These are phyloP conservation scores for Eupeodes corollae DNA, from an alignment of 1,140 invertebrate genomes.

Conservation along the genomic window DNA sequence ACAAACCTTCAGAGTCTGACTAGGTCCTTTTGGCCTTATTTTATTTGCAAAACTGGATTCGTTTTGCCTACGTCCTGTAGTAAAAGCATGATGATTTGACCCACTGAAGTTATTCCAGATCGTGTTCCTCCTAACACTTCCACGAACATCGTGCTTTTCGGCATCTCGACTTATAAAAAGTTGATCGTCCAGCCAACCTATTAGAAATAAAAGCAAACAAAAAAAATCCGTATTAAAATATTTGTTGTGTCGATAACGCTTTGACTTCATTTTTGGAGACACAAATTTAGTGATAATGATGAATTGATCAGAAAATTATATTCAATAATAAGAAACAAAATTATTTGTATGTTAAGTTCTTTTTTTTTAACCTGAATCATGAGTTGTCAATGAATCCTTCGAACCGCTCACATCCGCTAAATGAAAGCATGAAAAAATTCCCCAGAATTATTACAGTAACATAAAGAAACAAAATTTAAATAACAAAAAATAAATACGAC, in stretches of 20 bases:
- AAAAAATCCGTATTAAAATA: slow-evolving; percentile 1
- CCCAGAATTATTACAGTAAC: slow-evolving; percentile 2
- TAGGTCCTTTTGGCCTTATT: slow-evolving; percentile 58
- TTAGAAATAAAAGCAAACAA: slow-evolving; percentile 5
- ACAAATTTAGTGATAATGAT: slow-evolving; percentile 1
- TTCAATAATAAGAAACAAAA: no score
- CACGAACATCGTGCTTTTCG: slow-evolving; percentile 23
- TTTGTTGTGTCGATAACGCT: not conserved
- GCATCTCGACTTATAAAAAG: slow-evolving; percentile 1
- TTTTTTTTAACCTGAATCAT: slow-evolving; percentile 53
- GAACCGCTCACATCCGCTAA: slow-evolving; percentile 66
- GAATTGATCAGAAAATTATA: slow-evolving; percentile 8
- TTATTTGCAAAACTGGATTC: slow-evolving; percentile 40
- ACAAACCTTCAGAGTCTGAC: slow-evolving; percentile 66
- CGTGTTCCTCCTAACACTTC: slow-evolving; percentile 37
- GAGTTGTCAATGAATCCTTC: slow-evolving; percentile 61
- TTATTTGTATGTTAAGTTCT: no score
- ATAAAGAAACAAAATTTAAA: slow-evolving; percentile 19
- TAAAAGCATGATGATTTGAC: slow-evolving; percentile 63
- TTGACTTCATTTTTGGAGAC: no score
- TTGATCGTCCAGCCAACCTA: slow-evolving; percentile 33
- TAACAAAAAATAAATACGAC: slow-evolving; percentile 14
- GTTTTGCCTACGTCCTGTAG: slow-evolving; percentile 55
- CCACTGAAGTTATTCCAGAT: slow-evolving; percentile 51
- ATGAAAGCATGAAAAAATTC: slow-evolving; percentile 27